Base-by-base conservation (phyloP, 2,113 vertebrate species). In the Lonchura striata region DNA sequence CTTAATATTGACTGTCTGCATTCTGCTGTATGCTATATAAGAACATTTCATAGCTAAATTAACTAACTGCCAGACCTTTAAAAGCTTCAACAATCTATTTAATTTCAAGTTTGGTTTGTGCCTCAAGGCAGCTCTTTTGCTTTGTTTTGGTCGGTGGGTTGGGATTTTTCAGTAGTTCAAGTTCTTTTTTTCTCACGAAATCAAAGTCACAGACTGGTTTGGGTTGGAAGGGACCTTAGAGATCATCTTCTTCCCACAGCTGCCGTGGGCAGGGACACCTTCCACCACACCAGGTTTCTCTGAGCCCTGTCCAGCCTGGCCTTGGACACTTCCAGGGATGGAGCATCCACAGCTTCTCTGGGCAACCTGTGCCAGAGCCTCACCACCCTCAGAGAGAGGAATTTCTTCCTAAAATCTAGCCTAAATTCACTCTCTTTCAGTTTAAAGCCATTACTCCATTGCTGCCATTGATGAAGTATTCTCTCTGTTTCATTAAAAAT, bases 401-500 rank as follows among this genome's bases (percentile, higher is more conserved):
- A 18, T n/a, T 68, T 68, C 47, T 50, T 13, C 31, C 54, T 63
- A 20, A 49, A 33, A 56, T 44, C 47, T 13, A 28, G 37, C 21
- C 35, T 54, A 75, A 68, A 54, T 8, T 27, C 15, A 28, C 46
- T 33, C n/a, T 33, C 53, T 15, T 35, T 47, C 16, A 56, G 75
- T 69, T 54, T 44, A 50, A 86, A 86, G 35, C 35, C 69, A 69
- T 68, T 83, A 82, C 49, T 95, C 95, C 95, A 86, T 94, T 95
- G 76, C 93, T 96, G 89, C 90, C 71, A 94, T 78, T 98, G 94
- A 97, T 95, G 88, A 97, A 96, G 84, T 87, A 97, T 91, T 76
- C 92, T 96, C 59, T 75, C 49, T 96, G 88, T 97, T 97, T 96
- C 92, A 97, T 97, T 98, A 97, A 97, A 98, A 97, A 97, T 97